These are phyloP conservation scores for Lissonota sp. DNA, from an alignment of 2,888 invertebrate species.

Conservation along the genomic window DNA sequence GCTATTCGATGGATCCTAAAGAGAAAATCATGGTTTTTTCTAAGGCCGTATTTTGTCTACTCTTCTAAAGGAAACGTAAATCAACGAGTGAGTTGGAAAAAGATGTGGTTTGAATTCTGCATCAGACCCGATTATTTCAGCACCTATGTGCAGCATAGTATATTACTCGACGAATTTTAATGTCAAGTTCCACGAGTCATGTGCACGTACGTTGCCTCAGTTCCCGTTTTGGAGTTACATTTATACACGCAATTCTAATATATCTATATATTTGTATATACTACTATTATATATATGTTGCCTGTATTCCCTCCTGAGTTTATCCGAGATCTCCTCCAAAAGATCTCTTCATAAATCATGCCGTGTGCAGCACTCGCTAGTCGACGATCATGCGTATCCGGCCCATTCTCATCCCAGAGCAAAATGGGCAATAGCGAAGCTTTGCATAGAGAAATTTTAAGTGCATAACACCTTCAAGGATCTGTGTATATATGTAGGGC, in stretches of 20 bases:
- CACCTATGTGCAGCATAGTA: background rate
- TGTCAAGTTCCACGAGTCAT: constrained; percentile 46
- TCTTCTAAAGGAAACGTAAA: no score
- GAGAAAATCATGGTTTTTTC: no score
- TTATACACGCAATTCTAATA: constrained; percentile 11
- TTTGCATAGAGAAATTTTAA: constrained; percentile 36
- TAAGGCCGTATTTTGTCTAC: no score
- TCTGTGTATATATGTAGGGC: background rate
- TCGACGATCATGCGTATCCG: constrained; percentile 32
- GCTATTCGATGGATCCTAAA: no score
- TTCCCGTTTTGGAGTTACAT: constrained; percentile 44
- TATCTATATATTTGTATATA: background rate
- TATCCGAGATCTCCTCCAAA: background rate
- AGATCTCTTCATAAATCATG: constrained; percentile 62
- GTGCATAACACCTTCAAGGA: constrained; percentile 24
- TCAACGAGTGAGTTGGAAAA: no score
- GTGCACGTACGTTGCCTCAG: constrained; percentile 44
- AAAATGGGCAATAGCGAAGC: constrained; percentile 19
- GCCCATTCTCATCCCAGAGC: constrained; percentile 15
- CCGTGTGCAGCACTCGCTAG: constrained; percentile 51
- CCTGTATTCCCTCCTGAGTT: constrained; percentile 37
- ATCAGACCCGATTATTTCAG: no score
- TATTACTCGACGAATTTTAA: constrained; percentile 31
- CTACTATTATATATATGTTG: background rate
- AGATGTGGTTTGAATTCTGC: no score